A percentile compares a stretch with the other conserved stretches of the same genome.
Evolutionary conservation across 1,140 invertebrate genomes (phyloP).

Genomic region (Scaptomyza montana): DNA sequence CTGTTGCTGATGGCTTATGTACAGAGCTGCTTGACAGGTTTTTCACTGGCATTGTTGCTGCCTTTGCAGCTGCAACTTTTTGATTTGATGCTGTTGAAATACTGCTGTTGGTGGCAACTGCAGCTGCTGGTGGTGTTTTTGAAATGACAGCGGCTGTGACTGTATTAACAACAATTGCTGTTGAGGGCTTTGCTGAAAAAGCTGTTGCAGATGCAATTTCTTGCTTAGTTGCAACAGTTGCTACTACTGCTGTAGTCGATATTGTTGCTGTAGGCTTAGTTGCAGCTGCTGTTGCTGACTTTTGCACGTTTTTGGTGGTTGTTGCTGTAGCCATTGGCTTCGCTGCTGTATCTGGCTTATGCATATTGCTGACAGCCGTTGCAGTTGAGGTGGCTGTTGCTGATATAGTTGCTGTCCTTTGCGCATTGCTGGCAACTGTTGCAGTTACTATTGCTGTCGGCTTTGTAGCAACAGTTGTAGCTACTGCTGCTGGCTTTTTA

Average conservation of each 20-base stretch:
- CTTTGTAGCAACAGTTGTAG: slow-evolving; percentile 9
- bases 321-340: neutral
- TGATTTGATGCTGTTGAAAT: slow-evolving; percentile 19
- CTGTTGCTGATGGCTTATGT: neutral
- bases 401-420: slow-evolving; percentile 2
- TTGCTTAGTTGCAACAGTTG: slow-evolving; percentile 11
- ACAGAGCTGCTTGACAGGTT: neutral
- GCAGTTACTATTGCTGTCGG: slow-evolving; percentile 7
- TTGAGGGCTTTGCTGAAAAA: neutral
- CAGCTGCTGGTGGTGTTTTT: slow-evolving; percentile 11
- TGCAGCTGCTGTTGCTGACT: neutral
- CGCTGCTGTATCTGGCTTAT: slow-evolving; percentile 10
- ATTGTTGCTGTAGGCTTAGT: neutral
- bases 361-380: neutral
- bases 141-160: slow-evolving; percentile 4
- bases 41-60: slow-evolving; percentile 18
- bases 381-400: slow-evolving; percentile 3
- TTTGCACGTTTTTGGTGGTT: too few species aligned
- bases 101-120: too few species aligned
- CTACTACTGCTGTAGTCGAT: neutral
- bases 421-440: neutral
- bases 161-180: slow-evolving; percentile 1
- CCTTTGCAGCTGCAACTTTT: slow-evolving; percentile 19
- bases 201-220: neutral
- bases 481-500: slow-evolving; percentile 2